Evolutionary conservation across 1,140 invertebrate species (phyloP), one percentile per base, ranked within the genome.

Genomic region (Hycleus cichorii): DNA sequence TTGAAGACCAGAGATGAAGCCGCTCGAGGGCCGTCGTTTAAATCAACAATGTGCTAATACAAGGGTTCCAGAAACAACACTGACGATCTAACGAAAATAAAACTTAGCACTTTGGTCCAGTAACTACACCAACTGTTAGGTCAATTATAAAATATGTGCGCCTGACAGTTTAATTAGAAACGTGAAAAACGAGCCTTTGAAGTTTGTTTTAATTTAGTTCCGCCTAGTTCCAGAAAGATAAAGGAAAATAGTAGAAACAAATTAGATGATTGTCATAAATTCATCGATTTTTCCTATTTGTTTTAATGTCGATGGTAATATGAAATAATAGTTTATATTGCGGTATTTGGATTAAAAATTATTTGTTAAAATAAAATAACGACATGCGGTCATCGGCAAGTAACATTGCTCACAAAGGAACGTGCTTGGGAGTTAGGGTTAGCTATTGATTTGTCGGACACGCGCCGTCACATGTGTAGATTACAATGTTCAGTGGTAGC

Each of bases 361-460:
- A 7, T 32, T 32, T 7, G 32, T 4, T 32, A 32, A 32, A 63
- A 63, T 65, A 63, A 65, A 65, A 63, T 58, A 64, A 62, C 53
- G 58, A 56, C 58, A 57, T 60, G 62, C 54, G 62, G 57, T 59
- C 56, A 64, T 44, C 44, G 52, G 52, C 26, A 46, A 55, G 39
- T 38, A 32, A 47, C 52, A 26, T 38, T 55, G 52, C 47, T 47
- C 52, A 45, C 32, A 38, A 47, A 59, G 57, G 32, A 44, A 54
- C 39, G 47, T 52, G 54, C 58, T 57, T 48, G 50, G 45, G 50
- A 48, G 46, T 47, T 50, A 27, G 60, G 60, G 53, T 63, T 50
- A 52, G 60, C 59, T 67, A 67, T 67, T 65, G 65, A 67, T 67
- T 67, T 67, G 60, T 64, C 63, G 60, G 58, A 67, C 60, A 66